Base-by-base conservation (phyloP, 1,140 invertebrate genomes). In the Psilanteris sp. region DNA sequence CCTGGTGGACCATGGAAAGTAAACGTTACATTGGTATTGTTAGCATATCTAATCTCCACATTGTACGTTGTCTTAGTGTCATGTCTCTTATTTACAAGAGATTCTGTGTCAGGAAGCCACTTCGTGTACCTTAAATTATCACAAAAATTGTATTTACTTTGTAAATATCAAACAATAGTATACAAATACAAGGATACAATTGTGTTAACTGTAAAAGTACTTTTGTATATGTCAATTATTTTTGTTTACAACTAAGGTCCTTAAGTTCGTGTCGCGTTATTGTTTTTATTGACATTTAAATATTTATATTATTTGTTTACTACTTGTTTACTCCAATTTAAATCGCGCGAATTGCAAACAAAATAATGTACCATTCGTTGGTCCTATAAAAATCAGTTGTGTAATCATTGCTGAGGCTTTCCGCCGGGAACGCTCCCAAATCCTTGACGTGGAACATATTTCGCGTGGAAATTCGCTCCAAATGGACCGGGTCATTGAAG, bases 351-450 rank as follows among this genome's bases (percentile, higher is more conserved):
- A n/a, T n/a, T n/a, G n/a, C n/a, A n/a, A n/a, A n/a, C n/a, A n/a
- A n/a, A n/a, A n/a, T n/a, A n/a, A n/a, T n/a, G n/a, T n/a, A 93
- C 97, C 97, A 99, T 83, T 98, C 96, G 85, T 98, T 98, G 24
- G 94, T 96, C 64, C 95, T 92, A 87, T 98, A 98, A 75, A 92
- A 93, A 77, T 96, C 94, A 11, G 93, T 93, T 0, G 96, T 96
- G 83, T 99, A 99, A 89, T 99, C 97, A 27, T 91, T 89, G 26
- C 94, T 94, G 4, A 91, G 85, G 20, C 92, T 94, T 10, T 93
- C 91, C 0, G 89, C 88, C 4, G 92, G 90, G 82, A 96, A 92
- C 1, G 95, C 95, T 4, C 96, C 96, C 32, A 97, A 89, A 90
- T 97, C 96, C 71, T 91, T 90, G 0, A 95, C 91, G 46, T 91